These are phyloP conservation scores for Sinodicranocentrus sp. DNA, from an alignment of 2,888 invertebrate genomes.

Conservation along the genomic window DNA sequence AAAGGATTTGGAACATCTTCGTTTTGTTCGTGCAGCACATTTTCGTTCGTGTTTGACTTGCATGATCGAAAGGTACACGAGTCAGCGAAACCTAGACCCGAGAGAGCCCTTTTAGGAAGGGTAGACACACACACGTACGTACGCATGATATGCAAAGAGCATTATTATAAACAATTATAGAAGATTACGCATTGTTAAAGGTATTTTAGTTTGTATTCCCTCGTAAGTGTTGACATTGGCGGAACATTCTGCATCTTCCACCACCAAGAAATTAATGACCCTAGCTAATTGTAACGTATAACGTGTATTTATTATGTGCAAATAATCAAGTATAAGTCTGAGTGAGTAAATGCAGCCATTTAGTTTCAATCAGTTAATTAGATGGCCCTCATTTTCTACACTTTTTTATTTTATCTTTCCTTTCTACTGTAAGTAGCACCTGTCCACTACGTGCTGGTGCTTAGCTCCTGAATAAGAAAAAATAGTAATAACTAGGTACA, in stretches of 20 bases:
- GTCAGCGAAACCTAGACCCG: constrained; percentile 25
- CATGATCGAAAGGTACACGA: constrained; percentile 25
- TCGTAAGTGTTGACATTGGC: constrained; percentile 55
- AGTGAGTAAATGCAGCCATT: constrained; percentile 24
- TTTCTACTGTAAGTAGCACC: constrained; percentile 22
- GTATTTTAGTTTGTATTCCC: constrained; percentile 36
- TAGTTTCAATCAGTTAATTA: constrained; percentile 45
- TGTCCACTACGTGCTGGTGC: neutral
- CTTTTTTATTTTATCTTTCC: neutral
- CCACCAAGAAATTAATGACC: constrained; percentile 28
- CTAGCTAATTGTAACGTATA: constrained; percentile 39
- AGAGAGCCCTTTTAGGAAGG: neutral
- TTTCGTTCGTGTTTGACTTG: constrained; percentile 43
- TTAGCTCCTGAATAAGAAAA: constrained; percentile 4
- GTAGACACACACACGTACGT: no score
- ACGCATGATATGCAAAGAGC: neutral
- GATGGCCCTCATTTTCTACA: constrained; percentile 35
- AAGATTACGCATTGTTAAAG: constrained; percentile 25
- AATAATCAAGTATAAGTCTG: constrained; percentile 22
- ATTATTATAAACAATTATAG: neutral
- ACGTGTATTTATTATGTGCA: constrained; percentile 27
- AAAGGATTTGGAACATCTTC: constrained; percentile 55
- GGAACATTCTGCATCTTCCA: neutral
- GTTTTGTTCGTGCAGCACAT: constrained; percentile 24
- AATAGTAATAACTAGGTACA: constrained; percentile 15